Evolutionary conservation across 2,797 vertebrate species (phyloP).

Genomic region (Cossypha heuglini): DNA sequence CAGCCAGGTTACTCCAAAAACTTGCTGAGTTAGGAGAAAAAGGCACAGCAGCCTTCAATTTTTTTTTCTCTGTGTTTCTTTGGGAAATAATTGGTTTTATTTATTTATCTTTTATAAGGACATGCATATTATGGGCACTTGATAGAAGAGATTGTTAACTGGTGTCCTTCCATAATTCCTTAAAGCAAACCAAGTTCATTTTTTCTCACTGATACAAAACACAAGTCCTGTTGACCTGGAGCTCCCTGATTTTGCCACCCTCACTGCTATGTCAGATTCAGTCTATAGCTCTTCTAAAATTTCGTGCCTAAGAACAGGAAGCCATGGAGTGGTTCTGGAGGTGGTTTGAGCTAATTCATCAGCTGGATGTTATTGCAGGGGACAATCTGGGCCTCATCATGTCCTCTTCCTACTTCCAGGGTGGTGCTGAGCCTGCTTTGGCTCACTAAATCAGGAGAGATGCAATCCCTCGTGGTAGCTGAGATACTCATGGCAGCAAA

Average conservation of each 20-base stretch:
- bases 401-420: neutral
- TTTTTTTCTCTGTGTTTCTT: neutral
- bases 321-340: neutral
- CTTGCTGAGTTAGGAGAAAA: neutral
- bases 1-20: neutral
- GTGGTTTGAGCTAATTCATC: neutral
- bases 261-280: neutral
- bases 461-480: rapidly evolving
- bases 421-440: neutral
- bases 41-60: neutral
- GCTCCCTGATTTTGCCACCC: neutral
- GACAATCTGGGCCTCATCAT: neutral
- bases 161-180: neutral
- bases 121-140: neutral
- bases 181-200: neutral
- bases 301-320: neutral
- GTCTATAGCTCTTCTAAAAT: neutral
- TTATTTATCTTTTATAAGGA: neutral
- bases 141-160: neutral
- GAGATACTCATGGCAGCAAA: neutral
- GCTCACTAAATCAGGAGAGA: neutral
- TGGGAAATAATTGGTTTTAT: neutral
- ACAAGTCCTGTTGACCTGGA: neutral
- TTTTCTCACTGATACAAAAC: neutral
- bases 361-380: neutral